Conservation (phyloP, 2,888 invertebrate species). For the Anoplius nigerrimus region DNA sequence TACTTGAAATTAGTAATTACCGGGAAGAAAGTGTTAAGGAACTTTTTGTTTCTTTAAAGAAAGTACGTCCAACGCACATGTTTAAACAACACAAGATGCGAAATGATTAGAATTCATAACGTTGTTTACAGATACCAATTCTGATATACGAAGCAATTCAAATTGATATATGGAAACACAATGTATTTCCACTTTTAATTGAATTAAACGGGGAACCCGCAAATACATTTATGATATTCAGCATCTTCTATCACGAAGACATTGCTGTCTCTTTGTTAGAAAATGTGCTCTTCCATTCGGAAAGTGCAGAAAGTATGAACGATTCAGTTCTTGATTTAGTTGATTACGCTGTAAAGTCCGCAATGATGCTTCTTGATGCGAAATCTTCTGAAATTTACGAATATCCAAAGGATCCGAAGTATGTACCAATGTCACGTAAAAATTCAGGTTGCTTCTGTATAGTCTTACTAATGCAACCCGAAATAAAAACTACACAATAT, state of each 20-base stretch:
- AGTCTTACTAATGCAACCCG: not conserved
- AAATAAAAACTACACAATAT: no score
- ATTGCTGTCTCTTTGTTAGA: constrained; percentile 88
- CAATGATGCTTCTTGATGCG: constrained; percentile 78
- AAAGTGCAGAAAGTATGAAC: constrained; percentile 85
- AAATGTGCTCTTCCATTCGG: constrained; percentile 87
- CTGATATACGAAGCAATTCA: constrained; percentile 89
- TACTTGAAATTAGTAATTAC: constrained; percentile 85
- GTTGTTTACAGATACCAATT: constrained; percentile 80
- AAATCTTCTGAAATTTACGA: constrained; percentile 44
- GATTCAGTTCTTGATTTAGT: constrained; percentile 88
- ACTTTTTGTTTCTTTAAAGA: constrained; percentile 84
- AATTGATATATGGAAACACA: constrained; percentile 89
- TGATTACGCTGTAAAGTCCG: constrained; percentile 86
- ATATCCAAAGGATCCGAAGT: constrained; percentile 48
- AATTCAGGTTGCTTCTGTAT: constrained; percentile 5
- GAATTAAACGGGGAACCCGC: constrained; percentile 81
- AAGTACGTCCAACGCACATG: constrained; percentile 76
- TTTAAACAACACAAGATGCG: constrained; percentile 14
- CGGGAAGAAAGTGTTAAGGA: constrained; percentile 92
- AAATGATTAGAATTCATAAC: no score
- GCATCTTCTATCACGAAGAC: constrained; percentile 89
- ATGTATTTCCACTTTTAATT: constrained; percentile 86
- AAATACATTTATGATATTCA: constrained; percentile 86
- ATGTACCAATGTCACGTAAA: constrained; percentile 22